Base-by-base conservation (phyloP, 1,140 invertebrate species). In the Leucophenga varia region DNA sequence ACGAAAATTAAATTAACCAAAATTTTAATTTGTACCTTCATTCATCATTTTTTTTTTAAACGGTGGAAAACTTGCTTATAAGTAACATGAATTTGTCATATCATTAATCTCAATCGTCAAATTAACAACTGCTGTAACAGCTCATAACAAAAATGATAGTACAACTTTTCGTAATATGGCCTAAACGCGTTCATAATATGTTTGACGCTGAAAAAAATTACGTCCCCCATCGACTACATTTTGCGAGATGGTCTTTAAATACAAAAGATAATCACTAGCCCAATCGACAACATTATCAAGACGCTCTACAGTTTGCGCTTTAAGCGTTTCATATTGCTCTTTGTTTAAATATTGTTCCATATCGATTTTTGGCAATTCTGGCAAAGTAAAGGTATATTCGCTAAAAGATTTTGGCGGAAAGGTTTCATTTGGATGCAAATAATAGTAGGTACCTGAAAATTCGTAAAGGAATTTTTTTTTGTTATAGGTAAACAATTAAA, bases 371-470 rank as follows among this genome's bases (percentile, higher is more conserved):
- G 69, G 61, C 36, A 69, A 20, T 38, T 63, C 52, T 43, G 70
- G 70, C 32, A 72, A 42, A 20, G 55, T 61, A 28, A 61, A 49
- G 6, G 57, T 56, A 43, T 51, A 49, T 43, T 61, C 54, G 32
- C 51, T 49, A 36, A 72, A 46, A 50, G 63, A 65, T 54, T 61
- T 56, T 36, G 70, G 70, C 17, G 70, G 70, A 52, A 73, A 73
- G 35, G 61, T 53, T 67, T 73, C 70, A 55, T 72, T 69, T 41
- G 71, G 71, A 59, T 74, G 61, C 32, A 74, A 54, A 51, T 74
- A 74, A 67, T 74, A 72, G 52, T 58, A 71, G 51, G 68, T 21
- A 61, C 67, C 71, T 74, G 71, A 13, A 69, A 72, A 37, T 43
- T 30, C n/a, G n/a, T n/a, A n/a, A n/a, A n/a, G n/a, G n/a, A n/a